Evolutionary conservation across 53 echinoderm and acorn worm genomes (phyloP), one percentile per base, ranked within the genome.

Genomic region (Luidia sarsii): DNA sequence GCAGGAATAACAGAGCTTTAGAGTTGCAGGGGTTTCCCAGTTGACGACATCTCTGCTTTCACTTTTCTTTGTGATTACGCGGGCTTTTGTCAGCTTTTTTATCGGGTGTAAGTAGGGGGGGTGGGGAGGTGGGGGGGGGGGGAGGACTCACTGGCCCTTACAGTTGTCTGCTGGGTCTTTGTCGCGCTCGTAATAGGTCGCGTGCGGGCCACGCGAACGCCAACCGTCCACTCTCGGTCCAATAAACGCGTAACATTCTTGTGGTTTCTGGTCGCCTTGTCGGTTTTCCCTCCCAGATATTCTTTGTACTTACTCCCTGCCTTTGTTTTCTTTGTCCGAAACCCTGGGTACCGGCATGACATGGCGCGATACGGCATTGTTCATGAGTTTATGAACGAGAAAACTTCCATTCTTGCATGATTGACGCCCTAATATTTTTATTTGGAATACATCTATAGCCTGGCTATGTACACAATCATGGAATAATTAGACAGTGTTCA

Each of bases 191-290:
- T 61, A 74, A 77, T 61, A 48, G 77, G 77, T 77, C 77, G 77
- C 77, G 77, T 77, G 77, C 60, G 31, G 20, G 60, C 60, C 77
- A 77, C 77, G 77, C 77, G 77, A 77, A 25, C 77, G 46, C 43
- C 43, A 43, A 61, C 23, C 48, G 1, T 50, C 22, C 50, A 19
- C 32, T 43, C 60, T 46, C 11, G 60, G 77, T 45, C 77, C 77
- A 77, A 77, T 77, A 48, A 28, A 22, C 35, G 57, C 14, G 15
- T 39, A 39, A 77, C 59, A 77, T 77, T 77, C 77, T 61, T 77
- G 77, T 77, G 77, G 61, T 61, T 77, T 77, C 45, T 60, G 45
- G 45, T 45, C 10, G 23, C 48, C 27, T 6, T 45, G 41, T 29
- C 4, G 20, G 41, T 23, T 45, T 25, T 48, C 27, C 24, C 23